phyloP scores from a whole-genome alignment of 2,888 invertebrate species.

The Falcaria lacertinaria region DNA sequence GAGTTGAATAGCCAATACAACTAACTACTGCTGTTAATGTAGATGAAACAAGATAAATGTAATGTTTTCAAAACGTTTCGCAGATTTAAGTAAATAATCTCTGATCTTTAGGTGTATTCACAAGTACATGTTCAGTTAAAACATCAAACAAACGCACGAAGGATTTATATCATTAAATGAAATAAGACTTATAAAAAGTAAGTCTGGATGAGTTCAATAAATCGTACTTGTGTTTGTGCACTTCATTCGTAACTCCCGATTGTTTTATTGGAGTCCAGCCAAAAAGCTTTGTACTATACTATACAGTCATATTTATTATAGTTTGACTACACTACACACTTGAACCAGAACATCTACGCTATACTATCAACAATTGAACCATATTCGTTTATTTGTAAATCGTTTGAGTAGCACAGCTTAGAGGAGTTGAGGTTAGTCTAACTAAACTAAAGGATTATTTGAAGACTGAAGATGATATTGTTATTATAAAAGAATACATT shows the following conservation, averaged over 20 bases:
- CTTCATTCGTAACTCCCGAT: constrained; percentile 52
- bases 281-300: constrained; percentile 46
- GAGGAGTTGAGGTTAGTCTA: no score
- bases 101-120: constrained; percentile 4
- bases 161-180: constrained; percentile 39
- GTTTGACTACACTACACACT: constrained; percentile 18
- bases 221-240: constrained; percentile 50
- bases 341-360: background rate
- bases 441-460: no score
- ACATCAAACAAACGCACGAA: constrained; percentile 30
- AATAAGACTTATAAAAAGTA: constrained; percentile 21
- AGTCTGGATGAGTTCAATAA: constrained; percentile 52
- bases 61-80: constrained; percentile 10
- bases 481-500: no score
- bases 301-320: no score
- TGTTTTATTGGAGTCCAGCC: constrained; percentile 65
- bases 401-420: no score
- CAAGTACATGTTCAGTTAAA: constrained; percentile 26
- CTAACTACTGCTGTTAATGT: background rate
- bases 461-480: no score
- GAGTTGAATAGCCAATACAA: constrained; percentile 6
- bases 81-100: constrained; percentile 10
- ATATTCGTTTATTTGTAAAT: no score
- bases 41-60: background rate
- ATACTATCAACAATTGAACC: background rate